Evolutionary conservation across 2,797 vertebrate genomes (phyloP).

Genomic region (Ptychobarbus kaznakovi): DNA sequence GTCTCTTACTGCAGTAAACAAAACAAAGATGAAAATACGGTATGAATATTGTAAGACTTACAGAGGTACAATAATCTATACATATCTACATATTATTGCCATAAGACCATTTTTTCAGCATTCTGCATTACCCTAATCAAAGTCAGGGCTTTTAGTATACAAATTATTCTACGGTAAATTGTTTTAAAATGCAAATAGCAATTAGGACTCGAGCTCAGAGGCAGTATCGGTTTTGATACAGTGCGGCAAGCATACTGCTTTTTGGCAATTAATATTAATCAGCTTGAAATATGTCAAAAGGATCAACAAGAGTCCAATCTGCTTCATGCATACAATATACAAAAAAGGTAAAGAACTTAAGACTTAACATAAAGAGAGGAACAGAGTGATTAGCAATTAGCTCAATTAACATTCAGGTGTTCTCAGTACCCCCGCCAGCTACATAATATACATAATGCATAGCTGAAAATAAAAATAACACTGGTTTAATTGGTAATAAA

Average conservation of each 20-base stretch:
- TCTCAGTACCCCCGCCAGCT: conserved; percentile 32
- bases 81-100: conserved; percentile 91
- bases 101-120: conserved; percentile 81
- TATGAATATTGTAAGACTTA: conserved; percentile 75
- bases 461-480: conserved; percentile 42
- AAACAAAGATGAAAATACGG: conserved; percentile 43
- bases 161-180: conserved; percentile 29
- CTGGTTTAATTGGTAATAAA: conserved; percentile 35
- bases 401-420: conserved; percentile 41
- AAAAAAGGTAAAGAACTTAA: conserved; percentile 31
- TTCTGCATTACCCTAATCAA: conserved; percentile 69
- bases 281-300: conserved; percentile 24
- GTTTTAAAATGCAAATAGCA: conserved; percentile 23
- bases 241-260: conserved; percentile 6
- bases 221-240: conserved; percentile 36
- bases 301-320: conserved; percentile 8
- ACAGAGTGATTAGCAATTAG: conserved; percentile 23
- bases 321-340: conserved; percentile 30
- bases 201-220: conserved; percentile 9
- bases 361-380: conserved; percentile 12
- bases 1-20: conserved; percentile 70
- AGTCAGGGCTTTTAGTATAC: conserved; percentile 25
- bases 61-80: conserved; percentile 80
- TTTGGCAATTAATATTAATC: conserved; percentile 31
- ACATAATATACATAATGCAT: conserved; percentile 37